A percentile compares a stretch with the other conserved stretches of the same genome.
Conservation (phyloP, 2,888 invertebrate species). For the Ophion slaviceki region DNA sequence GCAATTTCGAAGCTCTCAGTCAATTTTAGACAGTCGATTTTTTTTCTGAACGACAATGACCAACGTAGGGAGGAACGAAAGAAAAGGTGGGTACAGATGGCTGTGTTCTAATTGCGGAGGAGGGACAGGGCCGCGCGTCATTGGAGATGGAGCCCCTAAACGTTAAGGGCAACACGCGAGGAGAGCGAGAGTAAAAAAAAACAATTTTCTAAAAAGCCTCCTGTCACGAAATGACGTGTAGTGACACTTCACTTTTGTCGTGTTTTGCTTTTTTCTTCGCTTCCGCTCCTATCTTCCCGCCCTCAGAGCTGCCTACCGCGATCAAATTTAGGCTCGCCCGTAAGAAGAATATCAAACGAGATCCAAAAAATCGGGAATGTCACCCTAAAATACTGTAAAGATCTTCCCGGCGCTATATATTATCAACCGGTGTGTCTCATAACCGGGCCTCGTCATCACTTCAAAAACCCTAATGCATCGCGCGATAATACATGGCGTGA, state of each 20-base stretch:
- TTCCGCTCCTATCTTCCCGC: background rate
- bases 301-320: slow-evolving; percentile 9
- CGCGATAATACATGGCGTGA: background rate
- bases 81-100: background rate
- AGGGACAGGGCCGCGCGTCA: background rate
- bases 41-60: background rate
- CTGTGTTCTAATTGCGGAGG: slow-evolving; percentile 48
- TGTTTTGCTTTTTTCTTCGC: no score
- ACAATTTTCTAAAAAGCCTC: background rate
- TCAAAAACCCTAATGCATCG: slow-evolving; percentile 7
- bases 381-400: slow-evolving; percentile 10
- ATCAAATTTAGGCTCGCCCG: slow-evolving; percentile 13
- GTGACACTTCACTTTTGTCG: slow-evolving; percentile 12
- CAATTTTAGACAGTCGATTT: background rate
- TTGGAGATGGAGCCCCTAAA: slow-evolving; percentile 29
- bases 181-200: background rate
- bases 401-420: background rate
- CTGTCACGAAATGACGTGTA: background rate
- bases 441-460: background rate
- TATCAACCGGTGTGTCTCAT: no score
- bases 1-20: no score
- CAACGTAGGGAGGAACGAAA: background rate
- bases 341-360: background rate
- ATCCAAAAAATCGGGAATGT: background rate
- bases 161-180: slow-evolving; percentile 27